Base-by-base conservation (phyloP, 2,888 invertebrate species). In the Ochropacha duplaris region DNA sequence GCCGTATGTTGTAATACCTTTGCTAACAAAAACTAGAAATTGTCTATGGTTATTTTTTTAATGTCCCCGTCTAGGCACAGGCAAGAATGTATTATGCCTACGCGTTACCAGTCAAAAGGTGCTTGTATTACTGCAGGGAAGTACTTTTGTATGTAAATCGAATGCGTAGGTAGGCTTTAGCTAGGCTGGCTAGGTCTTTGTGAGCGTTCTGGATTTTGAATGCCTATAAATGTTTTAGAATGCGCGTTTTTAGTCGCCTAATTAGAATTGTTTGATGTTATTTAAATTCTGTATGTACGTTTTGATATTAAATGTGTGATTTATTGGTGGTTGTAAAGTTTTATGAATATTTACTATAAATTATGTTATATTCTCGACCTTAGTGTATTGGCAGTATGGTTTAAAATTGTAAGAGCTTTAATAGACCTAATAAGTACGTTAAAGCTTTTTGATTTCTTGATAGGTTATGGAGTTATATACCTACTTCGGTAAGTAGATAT, bases 111-210 rank as follows among this genome's bases (percentile, higher is more conserved):
- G 83, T 83, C 84, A 81, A 84, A 84, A 81, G 79, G 79, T 76
- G 75, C 81, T 80, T 80, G 81, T 79, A 78, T 72, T 68, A 68
- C 69, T 77, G 77, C 72, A 73, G 79, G 86, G 84, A 86, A 87
- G 88, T 89, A 91, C 90, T 90, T 91, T 91, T 91, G 92, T 92
- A 91, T 92, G 91, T 88, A 90, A 91, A 92, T 90, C 80, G 66
- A 81, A 79, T 81, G 91, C 91, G 91, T 91, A 89, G 92, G 91
- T 91, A 89, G 92, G 91, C 78, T 77, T 79, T 62, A 71, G 66
- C 74, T 70, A 66, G 70, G 67, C 73, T 68, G 71, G 69, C 72
- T 78, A 76, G 73, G 73, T 73, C 78, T 81, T 79, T 80, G 81
- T 80, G 75, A 72, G 61, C 54, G 72, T 67, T 71, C 84, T 83